Conservation (phyloP, 1,140 invertebrate genomes). For the Platyura marginata region DNA sequence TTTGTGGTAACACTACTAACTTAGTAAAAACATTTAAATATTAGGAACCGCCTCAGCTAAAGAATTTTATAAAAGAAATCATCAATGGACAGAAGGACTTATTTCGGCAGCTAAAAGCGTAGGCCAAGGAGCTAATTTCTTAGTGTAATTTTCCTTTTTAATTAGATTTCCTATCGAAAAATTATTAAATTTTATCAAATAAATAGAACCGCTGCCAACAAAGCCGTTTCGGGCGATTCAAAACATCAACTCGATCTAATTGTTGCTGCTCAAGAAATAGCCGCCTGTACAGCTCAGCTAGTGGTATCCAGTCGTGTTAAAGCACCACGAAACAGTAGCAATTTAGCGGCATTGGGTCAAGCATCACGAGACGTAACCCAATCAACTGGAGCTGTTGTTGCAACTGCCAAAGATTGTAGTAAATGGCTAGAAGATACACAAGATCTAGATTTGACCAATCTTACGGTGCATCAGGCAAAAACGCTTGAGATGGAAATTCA, state of each 20-base stretch:
- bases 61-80: constrained; percentile 97
- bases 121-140: constrained; percentile 81
- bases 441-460: constrained; percentile 71
- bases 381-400: constrained; percentile 81
- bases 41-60: constrained; percentile 58
- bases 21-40: constrained; percentile 6
- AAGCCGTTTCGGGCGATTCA: constrained; percentile 68
- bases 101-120: constrained; percentile 97
- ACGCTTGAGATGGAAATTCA: constrained; percentile 90
- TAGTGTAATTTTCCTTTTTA: constrained; percentile 50
- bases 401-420: constrained; percentile 74
- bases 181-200: not conserved
- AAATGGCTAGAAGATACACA: constrained; percentile 79
- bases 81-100: constrained; percentile 96
- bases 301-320: constrained; percentile 90
- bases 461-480: constrained; percentile 88
- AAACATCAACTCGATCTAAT: constrained; percentile 64
- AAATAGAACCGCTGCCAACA: constrained; percentile 76
- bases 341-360: constrained; percentile 54
- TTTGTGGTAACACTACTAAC: too few species aligned
- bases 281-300: constrained; percentile 89
- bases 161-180: not conserved
- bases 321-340: constrained; percentile 63
- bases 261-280: constrained; percentile 93
- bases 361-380: constrained; percentile 78